These are phyloP conservation scores for Pterocles gutturalis DNA, from an alignment of 2,113 vertebrate genomes.

Conservation along the genomic window DNA sequence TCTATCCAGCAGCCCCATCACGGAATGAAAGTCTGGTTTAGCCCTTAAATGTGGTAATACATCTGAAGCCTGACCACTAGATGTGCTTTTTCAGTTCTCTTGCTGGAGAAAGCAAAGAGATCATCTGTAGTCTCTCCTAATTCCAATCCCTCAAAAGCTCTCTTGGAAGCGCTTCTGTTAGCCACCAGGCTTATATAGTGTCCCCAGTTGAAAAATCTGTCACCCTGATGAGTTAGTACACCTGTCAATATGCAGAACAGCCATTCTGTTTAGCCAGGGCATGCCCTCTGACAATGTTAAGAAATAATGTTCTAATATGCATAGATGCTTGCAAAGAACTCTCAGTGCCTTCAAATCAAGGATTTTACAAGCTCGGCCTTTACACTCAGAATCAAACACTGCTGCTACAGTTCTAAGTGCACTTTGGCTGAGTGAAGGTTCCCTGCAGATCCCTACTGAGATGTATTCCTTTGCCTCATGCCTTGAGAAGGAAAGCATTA, in stretches of 20 bases:
- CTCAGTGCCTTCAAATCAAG: neutral
- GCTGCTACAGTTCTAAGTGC: neutral
- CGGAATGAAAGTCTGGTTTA: neutral
- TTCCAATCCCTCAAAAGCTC: neutral
- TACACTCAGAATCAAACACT: neutral
- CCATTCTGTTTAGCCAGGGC: neutral
- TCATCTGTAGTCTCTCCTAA: neutral
- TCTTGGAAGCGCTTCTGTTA: neutral
- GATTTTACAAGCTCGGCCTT: neutral
- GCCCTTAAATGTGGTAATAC: neutral
- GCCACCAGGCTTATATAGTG: rapidly evolving
- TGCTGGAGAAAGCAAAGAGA: neutral
- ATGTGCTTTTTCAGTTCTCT: neutral
- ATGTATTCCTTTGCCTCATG: neutral
- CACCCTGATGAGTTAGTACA: neutral
- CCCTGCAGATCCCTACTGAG: neutral
- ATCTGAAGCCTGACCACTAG: neutral
- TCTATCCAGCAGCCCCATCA: neutral
- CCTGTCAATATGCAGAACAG: neutral
- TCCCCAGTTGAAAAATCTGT: neutral
- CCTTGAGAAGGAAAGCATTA: neutral
- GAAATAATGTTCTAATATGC: neutral
- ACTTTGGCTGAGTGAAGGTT: neutral
- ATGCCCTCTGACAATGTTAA: neutral
- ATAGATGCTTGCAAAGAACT: neutral